Evolutionary conservation across 2,113 vertebrate species (phyloP), one percentile per base, ranked within the genome.

Genomic region (Aplodontia rufa): DNA sequence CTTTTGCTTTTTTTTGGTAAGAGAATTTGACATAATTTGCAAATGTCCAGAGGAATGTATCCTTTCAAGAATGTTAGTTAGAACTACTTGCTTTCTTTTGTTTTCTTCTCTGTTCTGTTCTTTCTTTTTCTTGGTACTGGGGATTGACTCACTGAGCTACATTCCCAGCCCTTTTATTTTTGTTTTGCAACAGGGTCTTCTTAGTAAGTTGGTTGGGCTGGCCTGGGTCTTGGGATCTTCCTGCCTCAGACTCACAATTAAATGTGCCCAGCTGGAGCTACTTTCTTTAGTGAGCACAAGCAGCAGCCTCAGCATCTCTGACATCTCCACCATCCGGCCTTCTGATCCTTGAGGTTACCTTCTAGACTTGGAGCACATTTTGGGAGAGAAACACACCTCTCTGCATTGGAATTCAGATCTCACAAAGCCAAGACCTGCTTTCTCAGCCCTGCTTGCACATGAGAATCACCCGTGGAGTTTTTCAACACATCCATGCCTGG

Each of bases 381-480:
- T 0, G n/a, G 87, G 47, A 91, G 55, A 49, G 42, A 53, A 42
- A 26, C 72, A 49, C 74, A 74, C 40, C 16, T 42, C 66, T 49
- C 55, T 35, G 37, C 1, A 14, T 53, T 68, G 35, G 35, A 91
- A 66, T n/a, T 42, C 45, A 40, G 40, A 84, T 28, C 87, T 95
- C 83, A 84, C 47, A 55, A 58, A 96, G 60, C 80, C 90, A 45
- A 60, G 66, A 30, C 35, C 40, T 47, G 75, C 74, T 49, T 49
- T 91, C 64, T 51, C 71, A 75, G 66, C 13, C 24, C 68, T 16
- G 12, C 32, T 1, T 17, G n/a, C 45, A 40, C 5, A 6, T 28
- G 53, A 69, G 58, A 91, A 79, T 87, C 75, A 83, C 62, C 91
- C 19, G 49, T 20, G 8, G 86, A 92, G 91, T 75, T 84, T 87